Evolutionary conservation across 2,797 vertebrate genomes (phyloP).

Genomic region (Epinephelus coioides): DNA sequence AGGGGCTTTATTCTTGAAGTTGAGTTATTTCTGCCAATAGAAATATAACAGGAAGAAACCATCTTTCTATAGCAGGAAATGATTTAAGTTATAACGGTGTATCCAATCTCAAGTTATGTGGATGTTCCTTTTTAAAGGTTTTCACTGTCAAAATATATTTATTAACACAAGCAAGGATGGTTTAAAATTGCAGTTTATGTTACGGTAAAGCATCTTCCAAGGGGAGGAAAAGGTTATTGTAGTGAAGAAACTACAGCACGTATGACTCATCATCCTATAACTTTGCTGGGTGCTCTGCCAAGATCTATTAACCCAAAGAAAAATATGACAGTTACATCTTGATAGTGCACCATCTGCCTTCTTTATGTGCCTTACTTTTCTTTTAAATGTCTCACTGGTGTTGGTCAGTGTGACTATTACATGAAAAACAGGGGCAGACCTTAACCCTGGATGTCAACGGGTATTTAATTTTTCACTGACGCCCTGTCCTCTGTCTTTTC

Average conservation of each 20-base stretch:
- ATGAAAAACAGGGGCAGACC: not conserved
- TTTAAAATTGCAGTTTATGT: constrained; percentile 1
- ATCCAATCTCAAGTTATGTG: not conserved
- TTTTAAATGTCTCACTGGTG: not conserved
- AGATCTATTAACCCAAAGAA: not conserved
- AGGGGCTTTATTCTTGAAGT: not conserved
- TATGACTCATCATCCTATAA: not conserved
- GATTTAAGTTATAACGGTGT: not conserved
- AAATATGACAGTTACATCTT: not conserved
- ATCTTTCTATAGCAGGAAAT: not conserved
- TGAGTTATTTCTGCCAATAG: not conserved
- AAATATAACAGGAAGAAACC: not conserved
- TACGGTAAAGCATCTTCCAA: not conserved
- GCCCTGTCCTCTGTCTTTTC: not conserved
- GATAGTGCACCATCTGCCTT: not conserved
- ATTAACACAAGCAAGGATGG: constrained; percentile 2
- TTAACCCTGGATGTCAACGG: too few species aligned
- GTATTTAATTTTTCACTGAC: not conserved
- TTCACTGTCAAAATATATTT: not conserved
- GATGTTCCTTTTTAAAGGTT: not conserved
- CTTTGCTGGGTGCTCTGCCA: constrained; percentile 2
- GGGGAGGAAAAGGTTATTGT: not conserved
- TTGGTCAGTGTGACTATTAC: not conserved
- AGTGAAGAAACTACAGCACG: not conserved
- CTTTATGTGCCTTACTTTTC: not conserved